These are phyloP conservation scores for Neosilurus hyrtlii DNA, from an alignment of 2,797 vertebrate genomes.

Conservation along the genomic window DNA sequence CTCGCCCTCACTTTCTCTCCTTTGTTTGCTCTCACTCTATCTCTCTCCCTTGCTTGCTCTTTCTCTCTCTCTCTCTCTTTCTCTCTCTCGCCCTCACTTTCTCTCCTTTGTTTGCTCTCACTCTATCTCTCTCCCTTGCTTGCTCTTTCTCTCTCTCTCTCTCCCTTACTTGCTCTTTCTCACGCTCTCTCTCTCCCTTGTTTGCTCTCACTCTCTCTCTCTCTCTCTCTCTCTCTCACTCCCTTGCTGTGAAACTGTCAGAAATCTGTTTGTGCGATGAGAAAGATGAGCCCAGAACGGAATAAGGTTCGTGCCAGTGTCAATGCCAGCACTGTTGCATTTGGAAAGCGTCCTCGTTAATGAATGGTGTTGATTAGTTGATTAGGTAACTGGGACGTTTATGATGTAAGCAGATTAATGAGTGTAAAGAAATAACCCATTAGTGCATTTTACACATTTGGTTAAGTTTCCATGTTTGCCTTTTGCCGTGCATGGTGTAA, in stretches of 20 bases:
- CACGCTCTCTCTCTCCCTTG: too few relatives aligned
- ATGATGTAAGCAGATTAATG: background rate
- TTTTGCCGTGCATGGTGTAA: background rate
- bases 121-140: too few relatives aligned
- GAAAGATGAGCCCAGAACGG: background rate
- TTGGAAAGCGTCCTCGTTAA: background rate
- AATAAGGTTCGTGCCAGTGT: background rate
- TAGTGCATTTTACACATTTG: background rate
- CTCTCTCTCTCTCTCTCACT: too few relatives aligned
- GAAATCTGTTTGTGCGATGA: background rate
- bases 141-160: too few relatives aligned
- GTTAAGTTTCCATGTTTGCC: background rate
- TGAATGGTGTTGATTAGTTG: background rate
- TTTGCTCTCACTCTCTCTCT: too few relatives aligned
- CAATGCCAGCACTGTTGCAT: background rate
- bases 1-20: too few relatives aligned
- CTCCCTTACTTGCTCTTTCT: too few relatives aligned
- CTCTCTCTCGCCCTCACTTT: too few relatives aligned
- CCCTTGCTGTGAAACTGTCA: background rate
- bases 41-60: too few relatives aligned
- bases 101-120: too few relatives aligned
- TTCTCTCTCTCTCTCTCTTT: too few relatives aligned
- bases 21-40: too few relatives aligned
- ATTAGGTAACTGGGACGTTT: conserved; percentile 1
- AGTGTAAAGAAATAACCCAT: conserved; percentile 13